Conservation (phyloP, 2,888 invertebrate genomes). For the Drosophila atripex region DNA sequence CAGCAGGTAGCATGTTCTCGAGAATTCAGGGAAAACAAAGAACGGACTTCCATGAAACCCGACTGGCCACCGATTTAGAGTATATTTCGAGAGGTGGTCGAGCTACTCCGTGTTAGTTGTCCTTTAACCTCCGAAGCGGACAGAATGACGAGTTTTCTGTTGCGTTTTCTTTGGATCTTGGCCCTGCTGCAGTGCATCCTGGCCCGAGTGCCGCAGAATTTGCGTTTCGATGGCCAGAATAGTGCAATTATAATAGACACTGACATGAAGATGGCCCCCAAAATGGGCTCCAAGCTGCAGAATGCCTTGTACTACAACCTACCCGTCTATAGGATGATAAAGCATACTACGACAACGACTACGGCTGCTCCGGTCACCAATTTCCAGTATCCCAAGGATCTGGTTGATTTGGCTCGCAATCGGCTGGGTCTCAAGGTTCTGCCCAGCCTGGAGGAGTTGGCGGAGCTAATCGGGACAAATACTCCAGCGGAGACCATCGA, state of each 20-base stretch:
- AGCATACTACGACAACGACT: slow-evolving; percentile 36
- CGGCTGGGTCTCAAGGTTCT: slow-evolving; percentile 76
- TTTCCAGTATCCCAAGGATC: slow-evolving; percentile 74
- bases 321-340: slow-evolving; percentile 66
- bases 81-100: slow-evolving; percentile 9
- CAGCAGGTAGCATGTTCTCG: slow-evolving; percentile 57
- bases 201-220: slow-evolving; percentile 32
- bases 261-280: slow-evolving; percentile 34
- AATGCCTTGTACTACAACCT: slow-evolving; percentile 62
- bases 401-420: slow-evolving; percentile 73
- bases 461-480: slow-evolving; percentile 76
- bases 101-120: slow-evolving; percentile 48
- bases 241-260: slow-evolving; percentile 66
- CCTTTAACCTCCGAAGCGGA: slow-evolving; percentile 51
- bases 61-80: slow-evolving; percentile 6
- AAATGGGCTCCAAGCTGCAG: slow-evolving; percentile 45
- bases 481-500: slow-evolving; percentile 70
- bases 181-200: slow-evolving; percentile 53
- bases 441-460: slow-evolving; percentile 74
- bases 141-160: slow-evolving; percentile 42
- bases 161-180: slow-evolving; percentile 43
- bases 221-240: slow-evolving; percentile 66
- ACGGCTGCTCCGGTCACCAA: slow-evolving; percentile 32
- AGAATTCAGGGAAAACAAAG: slow-evolving; percentile 50
- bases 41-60: slow-evolving; percentile 38